These are phyloP conservation scores for Chaetorhynchus papuensis DNA, from an alignment of 2,113 vertebrate species.

Conservation along the genomic window DNA sequence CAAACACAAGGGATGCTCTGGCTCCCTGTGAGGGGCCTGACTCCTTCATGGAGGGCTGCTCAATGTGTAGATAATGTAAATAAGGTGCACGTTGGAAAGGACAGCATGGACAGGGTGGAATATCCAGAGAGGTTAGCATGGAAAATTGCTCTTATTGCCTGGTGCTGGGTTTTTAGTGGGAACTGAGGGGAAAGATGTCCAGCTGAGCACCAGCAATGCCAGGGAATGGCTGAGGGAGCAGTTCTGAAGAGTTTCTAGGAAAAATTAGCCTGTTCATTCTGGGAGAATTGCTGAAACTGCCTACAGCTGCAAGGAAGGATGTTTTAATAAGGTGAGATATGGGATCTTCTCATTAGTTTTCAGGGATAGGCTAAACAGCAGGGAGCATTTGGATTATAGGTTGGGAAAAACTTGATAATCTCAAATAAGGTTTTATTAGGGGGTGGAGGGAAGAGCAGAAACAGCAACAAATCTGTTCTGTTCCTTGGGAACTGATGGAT, in stretches of 20 bases:
- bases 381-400: background rate
- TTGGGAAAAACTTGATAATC: background rate
- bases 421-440: background rate
- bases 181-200: background rate
- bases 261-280: background rate
- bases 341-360: background rate
- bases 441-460: background rate
- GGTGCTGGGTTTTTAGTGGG: background rate
- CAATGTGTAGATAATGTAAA: background rate
- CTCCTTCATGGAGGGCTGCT: background rate
- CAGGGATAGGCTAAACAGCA: background rate
- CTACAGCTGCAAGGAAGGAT: background rate
- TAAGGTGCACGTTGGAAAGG: background rate
- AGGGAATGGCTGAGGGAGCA: background rate
- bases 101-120: rapidly evolving
- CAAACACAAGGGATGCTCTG: background rate
- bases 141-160: background rate
- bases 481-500: background rate
- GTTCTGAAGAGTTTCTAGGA: background rate
- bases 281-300: background rate
- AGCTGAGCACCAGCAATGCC: background rate
- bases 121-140: rapidly evolving
- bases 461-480: background rate
- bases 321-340: background rate
- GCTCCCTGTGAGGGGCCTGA: rapidly evolving